Base-by-base conservation (phyloP, 2,797 vertebrate species). In the Bovichtus diacanthus region DNA sequence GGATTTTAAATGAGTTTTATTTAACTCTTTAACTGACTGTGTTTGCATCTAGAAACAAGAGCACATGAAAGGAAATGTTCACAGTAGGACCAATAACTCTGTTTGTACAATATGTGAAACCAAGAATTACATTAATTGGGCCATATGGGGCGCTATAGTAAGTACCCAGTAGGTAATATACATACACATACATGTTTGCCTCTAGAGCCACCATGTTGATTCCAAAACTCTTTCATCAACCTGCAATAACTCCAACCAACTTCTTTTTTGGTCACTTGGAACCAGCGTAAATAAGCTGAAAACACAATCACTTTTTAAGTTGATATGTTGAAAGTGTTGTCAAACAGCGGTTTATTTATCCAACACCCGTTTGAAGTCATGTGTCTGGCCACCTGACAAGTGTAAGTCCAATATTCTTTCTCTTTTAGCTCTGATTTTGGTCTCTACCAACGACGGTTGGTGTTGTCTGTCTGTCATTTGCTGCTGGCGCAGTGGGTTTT, bases 1-100 rank as follows among this genome's bases (percentile, higher is more conserved):
- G 50, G 36, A 67, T 68, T 50, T 49, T 39, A 43, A 65, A 64
- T 66, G 18, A 34, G n/a, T 41, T 29, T 53, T 27, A 16, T 62
- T 44, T 25, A 29, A 51, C 19, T 47, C 5, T 70, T 50, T 19
- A 34, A 16, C 9, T 25, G 19, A 34, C 36, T n/a, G 46, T 43
- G 60, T 59, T 51, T 34, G n/a, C 15, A 38, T 46, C 15, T 46
- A 69, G n/a, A 77, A 58, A 29, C 39, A 15, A 21, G 18, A 47
- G 70, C 18, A 44, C 55, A 43, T 51, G 2, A 51, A 59, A 56
- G 23, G 5, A 46, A 51, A 63, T 63, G 9, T 38, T 51, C 23
- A 18, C 19, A 44, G 12, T 21, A 31, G 70, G 16, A 39, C 25
- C 2, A 51, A 4, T 10, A n/a, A 23, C 39, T 16, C 10, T 21